Evolutionary conservation across 1,140 invertebrate species (phyloP).

Genomic region (Drosophila orena): DNA sequence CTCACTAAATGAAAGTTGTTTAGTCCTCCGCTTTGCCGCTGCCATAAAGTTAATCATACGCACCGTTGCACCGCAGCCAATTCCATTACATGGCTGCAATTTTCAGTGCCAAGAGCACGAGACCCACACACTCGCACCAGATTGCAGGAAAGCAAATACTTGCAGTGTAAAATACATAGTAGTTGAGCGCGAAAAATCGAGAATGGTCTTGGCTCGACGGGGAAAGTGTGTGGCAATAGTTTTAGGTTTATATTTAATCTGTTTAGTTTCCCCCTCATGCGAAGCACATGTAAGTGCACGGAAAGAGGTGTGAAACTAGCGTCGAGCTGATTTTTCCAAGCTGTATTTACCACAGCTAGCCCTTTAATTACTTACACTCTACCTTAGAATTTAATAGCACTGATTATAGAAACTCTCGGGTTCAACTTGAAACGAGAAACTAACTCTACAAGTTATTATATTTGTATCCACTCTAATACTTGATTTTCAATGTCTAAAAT

Average conservation of each 20-base stretch:
- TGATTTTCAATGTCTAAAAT: background rate
- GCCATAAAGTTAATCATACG: conserved; percentile 57
- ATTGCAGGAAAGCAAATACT: conserved; percentile 23
- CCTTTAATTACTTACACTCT: no score
- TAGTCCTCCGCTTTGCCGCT: conserved; percentile 7
- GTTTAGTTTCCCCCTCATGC: background rate
- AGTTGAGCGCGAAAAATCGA: conserved; percentile 33
- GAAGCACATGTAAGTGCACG: conserved; percentile 36
- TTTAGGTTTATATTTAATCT: conserved; percentile 40
- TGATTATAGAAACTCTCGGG: no score
- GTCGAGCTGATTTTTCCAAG: no score
- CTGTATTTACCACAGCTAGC: no score
- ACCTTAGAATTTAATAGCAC: no score
- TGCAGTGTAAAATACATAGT: conserved; percentile 6
- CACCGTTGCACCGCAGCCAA: conserved; percentile 57
- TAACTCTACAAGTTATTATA: no score
- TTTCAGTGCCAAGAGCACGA: conserved; percentile 47
- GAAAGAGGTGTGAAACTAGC: conserved; percentile 10
- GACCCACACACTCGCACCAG: background rate
- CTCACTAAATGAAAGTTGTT: conserved; percentile 31
- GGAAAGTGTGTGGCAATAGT: conserved; percentile 46
- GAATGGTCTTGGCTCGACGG: conserved; percentile 39
- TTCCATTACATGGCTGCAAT: conserved; percentile 41
- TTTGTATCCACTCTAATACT: background rate
- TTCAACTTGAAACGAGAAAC: no score